Conservation (phyloP, 2,113 vertebrate species). For the Ibidorhyncha struthersii region DNA sequence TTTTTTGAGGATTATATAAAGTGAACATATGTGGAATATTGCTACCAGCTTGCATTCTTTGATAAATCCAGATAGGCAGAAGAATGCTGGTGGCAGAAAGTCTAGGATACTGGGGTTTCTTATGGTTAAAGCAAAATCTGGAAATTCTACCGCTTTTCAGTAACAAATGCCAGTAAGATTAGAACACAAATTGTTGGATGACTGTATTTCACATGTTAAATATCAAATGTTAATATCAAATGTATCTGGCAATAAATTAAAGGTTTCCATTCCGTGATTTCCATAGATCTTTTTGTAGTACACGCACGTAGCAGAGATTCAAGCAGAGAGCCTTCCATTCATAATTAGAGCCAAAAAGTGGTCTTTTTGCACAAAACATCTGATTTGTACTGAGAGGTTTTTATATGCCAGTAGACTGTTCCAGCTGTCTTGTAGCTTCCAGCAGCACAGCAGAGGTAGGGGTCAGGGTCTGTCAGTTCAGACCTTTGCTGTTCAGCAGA, state of each 20-base stretch:
- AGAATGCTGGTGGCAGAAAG: slow-evolving; percentile 53
- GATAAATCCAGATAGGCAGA: slow-evolving; percentile 59
- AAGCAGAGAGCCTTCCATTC: background rate
- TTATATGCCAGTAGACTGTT: background rate
- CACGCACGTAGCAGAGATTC: background rate
- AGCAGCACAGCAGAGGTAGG: background rate
- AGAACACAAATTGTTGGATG: background rate
- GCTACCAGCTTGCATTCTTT: slow-evolving; percentile 46
- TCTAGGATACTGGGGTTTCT: background rate
- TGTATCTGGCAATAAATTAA: background rate
- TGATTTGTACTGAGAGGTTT: background rate
- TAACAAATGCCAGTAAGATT: background rate
- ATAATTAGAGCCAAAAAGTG: background rate
- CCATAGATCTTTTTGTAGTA: background rate
- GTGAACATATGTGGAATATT: slow-evolving; percentile 43
- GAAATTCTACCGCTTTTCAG: background rate
- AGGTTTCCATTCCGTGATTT: background rate
- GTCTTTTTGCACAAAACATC: background rate
- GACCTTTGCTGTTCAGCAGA: background rate
- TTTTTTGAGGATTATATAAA: slow-evolving; percentile 50
- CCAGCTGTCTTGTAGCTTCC: background rate
- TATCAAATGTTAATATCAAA: background rate
- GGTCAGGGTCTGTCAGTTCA: background rate
- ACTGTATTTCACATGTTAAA: background rate
- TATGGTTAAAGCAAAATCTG: background rate